These are phyloP conservation scores for Bhutanitis thaidina DNA, from an alignment of 2,888 invertebrate genomes.

Conservation along the genomic window DNA sequence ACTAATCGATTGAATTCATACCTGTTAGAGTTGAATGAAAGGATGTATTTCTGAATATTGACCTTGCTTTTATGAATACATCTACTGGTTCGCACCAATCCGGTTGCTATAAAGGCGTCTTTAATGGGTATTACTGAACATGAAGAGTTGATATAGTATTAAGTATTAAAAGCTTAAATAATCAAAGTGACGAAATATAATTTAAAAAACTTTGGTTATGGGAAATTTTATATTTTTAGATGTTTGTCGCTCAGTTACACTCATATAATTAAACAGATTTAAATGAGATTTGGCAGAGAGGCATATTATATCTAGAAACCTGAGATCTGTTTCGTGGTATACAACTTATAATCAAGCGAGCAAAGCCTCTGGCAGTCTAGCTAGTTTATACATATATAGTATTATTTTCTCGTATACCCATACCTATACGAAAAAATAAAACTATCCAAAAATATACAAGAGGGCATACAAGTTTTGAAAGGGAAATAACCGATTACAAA, in stretches of 20 bases:
- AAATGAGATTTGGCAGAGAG: too few species aligned
- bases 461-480: neutral
- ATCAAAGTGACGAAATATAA: neutral
- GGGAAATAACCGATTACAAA: slow-evolving; percentile 7
- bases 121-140: slow-evolving; percentile 10
- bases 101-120: slow-evolving; percentile 11
- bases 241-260: too few species aligned
- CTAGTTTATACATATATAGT: too few species aligned
- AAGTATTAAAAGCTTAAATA: neutral
- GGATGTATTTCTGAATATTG: slow-evolving; percentile 27
- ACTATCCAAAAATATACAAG: too few species aligned
- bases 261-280: too few species aligned
- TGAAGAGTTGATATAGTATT: neutral
- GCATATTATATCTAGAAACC: too few species aligned
- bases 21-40: slow-evolving; percentile 24
- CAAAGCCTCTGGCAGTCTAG: too few species aligned
- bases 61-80: slow-evolving; percentile 28
- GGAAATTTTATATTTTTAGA: neutral
- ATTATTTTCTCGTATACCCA: too few species aligned
- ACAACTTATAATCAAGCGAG: too few species aligned
- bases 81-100: slow-evolving; percentile 18
- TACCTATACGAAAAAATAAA: too few species aligned
- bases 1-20: slow-evolving; percentile 23
- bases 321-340: too few species aligned
- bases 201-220: neutral